phyloP scores from a whole-genome alignment of 2,797 vertebrate genomes.

The Phaenicophaeus curvirostris region DNA sequence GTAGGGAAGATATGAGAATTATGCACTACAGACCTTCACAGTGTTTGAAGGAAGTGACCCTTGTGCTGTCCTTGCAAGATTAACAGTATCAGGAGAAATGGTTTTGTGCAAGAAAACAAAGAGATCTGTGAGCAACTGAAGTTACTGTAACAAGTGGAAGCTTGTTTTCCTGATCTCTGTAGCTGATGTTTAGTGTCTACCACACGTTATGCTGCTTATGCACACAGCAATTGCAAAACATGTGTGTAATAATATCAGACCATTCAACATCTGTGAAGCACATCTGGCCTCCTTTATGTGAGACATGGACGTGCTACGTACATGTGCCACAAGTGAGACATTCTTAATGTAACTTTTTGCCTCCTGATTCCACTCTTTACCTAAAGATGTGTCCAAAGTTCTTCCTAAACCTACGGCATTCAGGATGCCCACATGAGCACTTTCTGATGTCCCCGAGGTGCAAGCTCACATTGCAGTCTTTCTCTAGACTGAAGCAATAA shows the following conservation, averaged over 20 bases:
- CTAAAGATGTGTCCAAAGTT: neutral
- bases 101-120: neutral
- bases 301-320: neutral
- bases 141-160: slow-evolving; percentile 6
- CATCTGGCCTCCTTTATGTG: neutral
- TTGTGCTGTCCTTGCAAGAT: neutral
- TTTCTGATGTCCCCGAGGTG: neutral
- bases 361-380: neutral
- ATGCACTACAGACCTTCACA: neutral
- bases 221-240: neutral
- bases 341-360: neutral
- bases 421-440: neutral
- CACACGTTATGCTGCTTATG: neutral
- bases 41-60: neutral
- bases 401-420: neutral
- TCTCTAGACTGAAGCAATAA: neutral
- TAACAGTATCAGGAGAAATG: neutral
- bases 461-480: neutral
- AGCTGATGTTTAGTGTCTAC: neutral
- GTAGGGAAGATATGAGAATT: neutral
- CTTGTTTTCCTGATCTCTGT: neutral
- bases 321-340: neutral
- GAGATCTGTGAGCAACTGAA: neutral
- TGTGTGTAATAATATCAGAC: neutral
- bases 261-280: slow-evolving; percentile 3